Evolutionary conservation across 2,888 invertebrate species (phyloP), one percentile per base, ranked within the genome.

Genomic region (Scaptomyza cyrtandrae): DNA sequence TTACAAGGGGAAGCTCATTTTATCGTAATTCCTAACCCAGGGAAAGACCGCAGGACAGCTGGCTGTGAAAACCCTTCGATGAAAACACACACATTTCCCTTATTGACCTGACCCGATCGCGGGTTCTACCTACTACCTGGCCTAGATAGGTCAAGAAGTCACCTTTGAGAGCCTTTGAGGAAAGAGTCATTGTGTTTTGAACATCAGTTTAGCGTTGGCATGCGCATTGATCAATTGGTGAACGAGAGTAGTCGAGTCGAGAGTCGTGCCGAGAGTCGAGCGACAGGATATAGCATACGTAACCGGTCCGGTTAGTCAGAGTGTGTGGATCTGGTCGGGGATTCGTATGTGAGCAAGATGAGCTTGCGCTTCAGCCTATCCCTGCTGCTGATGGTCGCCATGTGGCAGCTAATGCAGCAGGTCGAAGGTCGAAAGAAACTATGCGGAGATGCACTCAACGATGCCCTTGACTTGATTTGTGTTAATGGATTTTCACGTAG

Each of bases 381-480:
- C 48, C 66, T 89, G 46, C 60, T 86, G 71, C 53, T 88, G 39
- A 49, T 87, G 59, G 39, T 82, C 50, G 65, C 59, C 55, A 61
- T 80, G 70, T 69, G 71, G 52, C 69, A 86, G 60, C 52, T 74
- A 45, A 24, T 74, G 65, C 62, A 72, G 39, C 64, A 76, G 44
- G 82, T 76, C 39, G 83, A 81, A 6, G 77, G 67, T 31, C 73
- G 65, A 24, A 68, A 68, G 45, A 88, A 73, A 52, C 58, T 82
- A 5, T 89, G 89, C 71, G 90, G 89, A 13, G 67, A 77, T 7
- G 75, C 71, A 31, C 68, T 89, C 35, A 81, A 70, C 58, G 71
- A 85, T 19, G 80, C 78, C 4, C 79, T 89, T 58, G 89, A 84
- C 29, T 6, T 78, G 49, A 71, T 87, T 41, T 90, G 89, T 63